Conservation (phyloP, 2,888 invertebrate genomes). For the Ctena decussata region DNA sequence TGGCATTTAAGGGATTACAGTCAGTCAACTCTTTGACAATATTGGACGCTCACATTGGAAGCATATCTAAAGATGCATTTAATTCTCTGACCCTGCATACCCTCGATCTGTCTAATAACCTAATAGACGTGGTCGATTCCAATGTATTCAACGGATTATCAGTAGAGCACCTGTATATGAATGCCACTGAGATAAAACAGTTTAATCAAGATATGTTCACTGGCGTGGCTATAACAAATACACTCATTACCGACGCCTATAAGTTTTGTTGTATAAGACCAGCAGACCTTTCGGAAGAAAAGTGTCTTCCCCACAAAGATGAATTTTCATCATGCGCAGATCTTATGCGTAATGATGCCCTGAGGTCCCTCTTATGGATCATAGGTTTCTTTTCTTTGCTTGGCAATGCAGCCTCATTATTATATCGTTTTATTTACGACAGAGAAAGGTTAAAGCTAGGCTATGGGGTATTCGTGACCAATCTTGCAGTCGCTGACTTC, state of each 20-base stretch:
- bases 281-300: neutral
- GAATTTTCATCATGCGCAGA: neutral
- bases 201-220: neutral
- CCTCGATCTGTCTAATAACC: neutral
- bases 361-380: too few relatives aligned
- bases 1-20: too few relatives aligned
- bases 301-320: neutral
- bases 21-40: too few relatives aligned
- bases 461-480: conserved; percentile 58
- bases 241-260: neutral
- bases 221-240: neutral
- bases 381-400: neutral
- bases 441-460: conserved; percentile 31
- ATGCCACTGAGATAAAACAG: neutral
- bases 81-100: neutral
- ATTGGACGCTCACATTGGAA: too few relatives aligned
- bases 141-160: neutral
- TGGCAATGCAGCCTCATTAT: neutral
- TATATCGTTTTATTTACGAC: neutral
- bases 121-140: neutral
- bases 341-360: too few relatives aligned
- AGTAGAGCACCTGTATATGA: neutral
- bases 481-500: conserved; percentile 58
- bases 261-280: neutral
- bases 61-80: too few relatives aligned